Conservation (phyloP, 1,140 invertebrate genomes). For the Plodia interpunctella region DNA sequence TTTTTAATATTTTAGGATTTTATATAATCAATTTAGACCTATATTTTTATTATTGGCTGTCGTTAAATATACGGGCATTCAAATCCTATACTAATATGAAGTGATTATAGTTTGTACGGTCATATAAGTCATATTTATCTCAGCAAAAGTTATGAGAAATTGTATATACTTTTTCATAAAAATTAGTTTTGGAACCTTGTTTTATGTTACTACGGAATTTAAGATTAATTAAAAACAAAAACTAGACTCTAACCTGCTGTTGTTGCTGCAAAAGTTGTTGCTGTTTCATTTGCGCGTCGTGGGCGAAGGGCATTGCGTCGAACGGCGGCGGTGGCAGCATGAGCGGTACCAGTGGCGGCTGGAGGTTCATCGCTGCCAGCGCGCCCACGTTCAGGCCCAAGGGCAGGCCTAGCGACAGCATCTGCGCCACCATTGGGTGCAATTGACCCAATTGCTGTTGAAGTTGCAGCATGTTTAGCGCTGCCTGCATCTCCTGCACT, state of each 20-base stretch:
- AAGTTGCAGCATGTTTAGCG: conserved; percentile 91
- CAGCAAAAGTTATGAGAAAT: too few relatives aligned
- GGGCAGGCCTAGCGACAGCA: conserved; percentile 86
- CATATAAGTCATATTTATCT: too few relatives aligned
- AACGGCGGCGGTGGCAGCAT: conserved; percentile 91
- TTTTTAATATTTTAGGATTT: too few relatives aligned
- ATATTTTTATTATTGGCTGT: too few relatives aligned
- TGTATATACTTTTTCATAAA: too few relatives aligned
- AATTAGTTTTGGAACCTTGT: too few relatives aligned
- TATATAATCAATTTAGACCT: too few relatives aligned
- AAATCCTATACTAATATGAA: too few relatives aligned
- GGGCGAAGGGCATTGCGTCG: conserved; percentile 79
- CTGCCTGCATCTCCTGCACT: conserved; percentile 91
- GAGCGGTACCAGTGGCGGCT: conserved; percentile 91
- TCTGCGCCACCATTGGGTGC: conserved; percentile 84
- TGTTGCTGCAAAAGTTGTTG: conserved; percentile 82
- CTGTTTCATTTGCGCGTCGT: conserved; percentile 82
- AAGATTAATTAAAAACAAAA: background rate
- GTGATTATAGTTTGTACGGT: too few relatives aligned
- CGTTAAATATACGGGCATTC: too few relatives aligned
- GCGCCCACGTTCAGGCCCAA: conserved; percentile 90
- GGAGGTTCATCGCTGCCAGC: conserved; percentile 91
- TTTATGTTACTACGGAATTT: too few relatives aligned
- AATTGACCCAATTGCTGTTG: conserved; percentile 89
- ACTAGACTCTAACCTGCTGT: conserved; percentile 81